Evolutionary conservation across 2,113 vertebrate genomes (phyloP), one percentile per base, ranked within the genome.

Genomic region (Hyperopisus bebe): DNA sequence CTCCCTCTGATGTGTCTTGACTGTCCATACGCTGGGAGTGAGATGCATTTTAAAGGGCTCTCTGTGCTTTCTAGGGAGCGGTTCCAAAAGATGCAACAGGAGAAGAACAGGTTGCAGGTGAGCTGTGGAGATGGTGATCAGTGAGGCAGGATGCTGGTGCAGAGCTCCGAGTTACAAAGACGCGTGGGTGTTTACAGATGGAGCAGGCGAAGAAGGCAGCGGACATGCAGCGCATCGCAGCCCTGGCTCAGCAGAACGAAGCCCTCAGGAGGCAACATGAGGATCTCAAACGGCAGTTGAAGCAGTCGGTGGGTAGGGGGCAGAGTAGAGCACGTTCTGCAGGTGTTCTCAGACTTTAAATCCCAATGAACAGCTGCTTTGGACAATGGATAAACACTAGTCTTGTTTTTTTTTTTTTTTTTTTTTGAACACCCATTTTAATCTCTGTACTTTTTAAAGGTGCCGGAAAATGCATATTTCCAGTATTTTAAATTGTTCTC

Each of bases 31-130:
- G 31, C 39, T 62, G 35, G 17, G 39, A 44, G 35, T 3, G 17
- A 51, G 19, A 84, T 27, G 13, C 51, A 53, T 50, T 87, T 24
- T 90, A 47, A 88, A 19, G 89, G 91, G 17, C 90, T 1, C 7
- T 47, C 35, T 89, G 51, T 62, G 6, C 47, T 24, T n/a, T 62
- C 3, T 91, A 96, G 95, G 86, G 95, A 95, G 89, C 93, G 27
- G 85, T 88, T 91, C 70, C 89, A 92, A 0, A 95, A 86, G 88
- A 91, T 21, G 55, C 91, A 90, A 31, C 86, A 91, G 84, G 93
- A 93, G 70, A 89, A 0, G 80, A 89, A 39, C 86, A 93, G 9
- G 90, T 87, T 90, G 44, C 91, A 70, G 93, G 95, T 95, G 91
- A 90, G 88, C 2, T n/a, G 19, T 44, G 82, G 35, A 47, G 24